Percentiles rank a stretch among this genome's conserved stretches.
These are phyloP conservation scores for Parazoanthus swiftii DNA, from an alignment of 92 coral and sea anemone species.

Conservation along the genomic window DNA sequence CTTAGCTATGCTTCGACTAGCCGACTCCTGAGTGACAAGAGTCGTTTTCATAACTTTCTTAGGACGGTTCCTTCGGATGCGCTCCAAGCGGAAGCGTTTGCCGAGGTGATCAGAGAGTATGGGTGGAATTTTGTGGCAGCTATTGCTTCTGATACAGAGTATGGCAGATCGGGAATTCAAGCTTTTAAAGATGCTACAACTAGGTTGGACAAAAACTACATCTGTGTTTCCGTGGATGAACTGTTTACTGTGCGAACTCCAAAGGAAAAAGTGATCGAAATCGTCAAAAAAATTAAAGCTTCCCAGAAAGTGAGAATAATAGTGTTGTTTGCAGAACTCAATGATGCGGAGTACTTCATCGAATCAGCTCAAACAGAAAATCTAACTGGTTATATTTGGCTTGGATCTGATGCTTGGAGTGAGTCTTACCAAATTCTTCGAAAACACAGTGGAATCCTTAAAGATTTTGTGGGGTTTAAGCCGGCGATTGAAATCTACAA, in stretches of 20 bases:
- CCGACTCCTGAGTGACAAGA: constrained; percentile 74
- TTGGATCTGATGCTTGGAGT: constrained; percentile 76
- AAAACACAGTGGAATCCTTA: constrained; percentile 50
- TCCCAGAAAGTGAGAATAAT: constrained; percentile 68
- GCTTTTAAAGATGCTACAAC: constrained; percentile 60
- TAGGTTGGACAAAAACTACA: constrained; percentile 30
- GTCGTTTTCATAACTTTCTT: constrained; percentile 70
- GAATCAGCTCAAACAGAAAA: constrained; percentile 60
- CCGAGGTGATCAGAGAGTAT: constrained; percentile 54
- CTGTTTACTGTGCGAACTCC: constrained; percentile 67
- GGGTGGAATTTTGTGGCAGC: constrained; percentile 70
- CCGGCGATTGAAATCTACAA: constrained; percentile 48
- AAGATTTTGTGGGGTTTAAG: constrained; percentile 55
- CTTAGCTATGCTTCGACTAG: constrained; percentile 90
- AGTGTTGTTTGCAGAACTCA: constrained; percentile 68
- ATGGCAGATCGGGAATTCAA: constrained; percentile 78
- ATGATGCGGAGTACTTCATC: constrained; percentile 70
- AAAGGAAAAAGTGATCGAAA: constrained; percentile 33
- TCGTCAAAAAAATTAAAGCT: constrained; percentile 46
- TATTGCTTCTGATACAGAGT: constrained; percentile 77
- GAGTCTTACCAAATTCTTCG: constrained; percentile 56
- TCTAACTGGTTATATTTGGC: constrained; percentile 70
- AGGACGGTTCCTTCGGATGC: constrained; percentile 86
- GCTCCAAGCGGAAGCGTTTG: constrained; percentile 71
- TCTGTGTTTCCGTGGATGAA: constrained; percentile 68